Base-by-base conservation (phyloP, 1,140 invertebrate species). In the Nixonia krombeini region DNA sequence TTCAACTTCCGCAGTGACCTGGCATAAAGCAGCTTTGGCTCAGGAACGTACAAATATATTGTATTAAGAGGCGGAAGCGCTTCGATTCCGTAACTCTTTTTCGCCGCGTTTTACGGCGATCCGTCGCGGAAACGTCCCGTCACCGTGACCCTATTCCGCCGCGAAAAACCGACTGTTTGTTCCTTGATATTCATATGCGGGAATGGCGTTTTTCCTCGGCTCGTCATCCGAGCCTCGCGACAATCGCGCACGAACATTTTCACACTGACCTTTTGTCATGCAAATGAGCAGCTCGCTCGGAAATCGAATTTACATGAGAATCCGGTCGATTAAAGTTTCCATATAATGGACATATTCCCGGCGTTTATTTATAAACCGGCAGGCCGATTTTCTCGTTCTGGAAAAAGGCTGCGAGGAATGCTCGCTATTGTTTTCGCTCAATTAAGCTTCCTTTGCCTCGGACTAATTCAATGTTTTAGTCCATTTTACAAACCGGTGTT, bases 1-100 rank as follows among this genome's bases (percentile, higher is more conserved):
- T 70, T 70, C 62, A 70, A 55, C 62, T 70, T 65, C 68, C 53
- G 68, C 68, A 70, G 68, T 70, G 68, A 70, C 68, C 68, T 55
- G 52, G 45, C 62, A 65, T 58, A 66, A 62, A 62, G 47, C 49
- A 51, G 57, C 65, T 65, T 70, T 57, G 62, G 37, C n/a, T n/a
- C n/a, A n/a, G 21, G 21, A 50, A 47, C 57, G 41, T 52, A 61
- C 51, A 38, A 64, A 57, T 35, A n/a, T n/a, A n/a, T n/a, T n/a
- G 61, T 65, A 70, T 70, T 47, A 61, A 61, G 55, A 47, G 57
- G 56, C 61, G 59, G 61, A 65, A 65, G 68, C 57, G 53, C n/a
- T n/a, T 62, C 61, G 64, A 65, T 62, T 61, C 67, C 64, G n/a
- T n/a, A n/a, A n/a, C n/a, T n/a, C n/a, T n/a, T n/a, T n/a, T n/a